These are phyloP conservation scores for Caerostris extrusa DNA, from an alignment of 1,140 invertebrate species.

Conservation along the genomic window DNA sequence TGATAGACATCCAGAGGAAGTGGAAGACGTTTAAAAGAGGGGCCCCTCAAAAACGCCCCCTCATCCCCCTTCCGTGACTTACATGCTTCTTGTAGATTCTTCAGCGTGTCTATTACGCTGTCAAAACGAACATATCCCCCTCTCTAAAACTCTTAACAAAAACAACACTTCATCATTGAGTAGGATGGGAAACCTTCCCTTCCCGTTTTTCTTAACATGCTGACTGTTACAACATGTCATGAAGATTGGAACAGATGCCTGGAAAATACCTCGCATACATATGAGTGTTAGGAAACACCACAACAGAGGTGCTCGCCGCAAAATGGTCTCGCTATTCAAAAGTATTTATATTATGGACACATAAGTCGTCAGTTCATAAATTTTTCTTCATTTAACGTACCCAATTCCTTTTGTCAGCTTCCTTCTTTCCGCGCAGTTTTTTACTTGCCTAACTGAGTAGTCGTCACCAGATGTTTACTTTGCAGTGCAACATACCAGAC, in stretches of 20 bases:
- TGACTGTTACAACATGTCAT: constrained; percentile 33
- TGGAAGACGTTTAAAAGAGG: constrained; percentile 23
- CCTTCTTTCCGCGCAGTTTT: constrained; percentile 27
- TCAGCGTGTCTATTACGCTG: constrained; percentile 75
- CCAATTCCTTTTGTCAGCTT: constrained; percentile 44
- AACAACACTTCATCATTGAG: constrained; percentile 59
- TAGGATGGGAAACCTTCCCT: neutral
- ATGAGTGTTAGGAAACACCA: constrained; percentile 51
- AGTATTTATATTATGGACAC: constrained; percentile 64
- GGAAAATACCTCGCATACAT: constrained; percentile 46
- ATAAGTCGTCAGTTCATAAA: constrained; percentile 60
- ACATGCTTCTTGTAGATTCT: constrained; percentile 50
- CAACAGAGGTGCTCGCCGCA: neutral
- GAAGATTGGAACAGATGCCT: constrained; percentile 61
- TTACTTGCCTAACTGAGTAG: neutral
- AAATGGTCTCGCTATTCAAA: neutral
- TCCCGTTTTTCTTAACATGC: constrained; percentile 7
- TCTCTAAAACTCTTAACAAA: constrained; percentile 55
- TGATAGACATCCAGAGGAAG: constrained; percentile 69
- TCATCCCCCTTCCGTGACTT: constrained; percentile 4
- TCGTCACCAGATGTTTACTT: constrained; percentile 29
- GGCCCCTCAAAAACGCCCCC: constrained; percentile 12
- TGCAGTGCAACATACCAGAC: neutral
- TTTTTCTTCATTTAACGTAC: constrained; percentile 20
- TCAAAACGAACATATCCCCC: constrained; percentile 60